Evolutionary conservation across 1,140 invertebrate species (phyloP), one percentile per base, ranked within the genome.

Genomic region (Tetragnatha versicolor): DNA sequence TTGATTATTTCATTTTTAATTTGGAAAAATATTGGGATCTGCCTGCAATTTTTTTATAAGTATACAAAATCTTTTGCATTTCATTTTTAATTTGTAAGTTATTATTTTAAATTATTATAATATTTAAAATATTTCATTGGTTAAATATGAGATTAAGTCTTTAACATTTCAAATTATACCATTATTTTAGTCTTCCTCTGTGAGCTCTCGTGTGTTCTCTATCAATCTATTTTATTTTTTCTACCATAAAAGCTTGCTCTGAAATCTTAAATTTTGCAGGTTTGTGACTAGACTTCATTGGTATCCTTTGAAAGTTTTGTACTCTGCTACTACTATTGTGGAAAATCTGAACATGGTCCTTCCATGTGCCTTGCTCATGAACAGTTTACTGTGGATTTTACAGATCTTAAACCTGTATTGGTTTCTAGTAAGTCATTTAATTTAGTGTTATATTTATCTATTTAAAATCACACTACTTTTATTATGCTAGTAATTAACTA

Each of bases 381-480:
- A 85, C 33, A 75, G 77, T 63, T 81, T 87, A 65, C 78, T 88
- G 3, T 83, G 84, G 79, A 77, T 85, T 29, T 80, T 87, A 10
- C 82, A 85, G n/a, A 29, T 78, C 12, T 82, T 87, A 72, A 85
- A 87, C 80, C 73, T 87, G 55, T 87, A 87, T 80, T 87, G 86
- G 86, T 87, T 87, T 82, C 81, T 84, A 81, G 86, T 87, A 80
- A 81, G 83, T 82, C 14, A 14, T 10, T 49, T 51, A n/a, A n/a
- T n/a, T n/a, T n/a, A n/a, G n/a, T n/a, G n/a, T n/a, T 12, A 12
- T 14, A 3, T 60, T 29, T 29, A 31, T 25, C 10, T 60, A 29
- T 29, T 60, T 1, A 3, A 29, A 60, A 60, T 29, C 33, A 2
- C n/a, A n/a, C n/a, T n/a, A n/a, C n/a, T n/a, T n/a, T n/a, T n/a